Evolutionary conservation across 1,140 invertebrate species (phyloP).

Genomic region (Tetragnatha versicolor): DNA sequence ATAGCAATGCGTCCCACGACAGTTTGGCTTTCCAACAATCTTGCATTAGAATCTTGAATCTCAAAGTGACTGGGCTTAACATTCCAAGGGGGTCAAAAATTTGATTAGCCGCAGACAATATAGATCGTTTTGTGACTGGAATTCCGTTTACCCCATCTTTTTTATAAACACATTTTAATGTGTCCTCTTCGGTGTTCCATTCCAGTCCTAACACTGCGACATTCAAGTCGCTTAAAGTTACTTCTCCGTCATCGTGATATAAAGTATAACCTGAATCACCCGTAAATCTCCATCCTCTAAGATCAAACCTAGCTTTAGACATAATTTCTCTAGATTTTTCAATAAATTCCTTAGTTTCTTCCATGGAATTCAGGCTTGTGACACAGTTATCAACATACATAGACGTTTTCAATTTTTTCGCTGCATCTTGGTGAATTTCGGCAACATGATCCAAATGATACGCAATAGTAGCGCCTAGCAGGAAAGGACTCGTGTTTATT

Average conservation of each 20-base stretch:
- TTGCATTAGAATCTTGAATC: background rate
- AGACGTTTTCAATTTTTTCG: background rate
- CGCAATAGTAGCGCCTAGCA: background rate
- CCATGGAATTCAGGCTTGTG: background rate
- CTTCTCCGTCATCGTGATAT: background rate
- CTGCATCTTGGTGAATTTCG: background rate
- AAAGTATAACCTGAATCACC: background rate
- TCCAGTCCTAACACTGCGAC: background rate
- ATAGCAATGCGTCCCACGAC: background rate
- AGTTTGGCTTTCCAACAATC: background rate
- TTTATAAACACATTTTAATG: background rate
- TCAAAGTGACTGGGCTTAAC: background rate
- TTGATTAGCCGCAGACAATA: background rate
- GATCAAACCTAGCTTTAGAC: background rate
- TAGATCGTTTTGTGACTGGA: conserved; percentile 24
- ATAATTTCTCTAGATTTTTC: background rate
- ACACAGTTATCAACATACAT: conserved; percentile 28
- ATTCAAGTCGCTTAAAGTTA: background rate
- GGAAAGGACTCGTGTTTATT: background rate
- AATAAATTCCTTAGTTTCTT: background rate
- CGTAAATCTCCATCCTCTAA: background rate
- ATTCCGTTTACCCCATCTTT: background rate
- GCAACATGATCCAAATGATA: background rate
- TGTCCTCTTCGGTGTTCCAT: background rate
- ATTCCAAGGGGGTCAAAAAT: background rate